Base-by-base conservation (phyloP, 2,888 invertebrate species). In the Andricus curvator region DNA sequence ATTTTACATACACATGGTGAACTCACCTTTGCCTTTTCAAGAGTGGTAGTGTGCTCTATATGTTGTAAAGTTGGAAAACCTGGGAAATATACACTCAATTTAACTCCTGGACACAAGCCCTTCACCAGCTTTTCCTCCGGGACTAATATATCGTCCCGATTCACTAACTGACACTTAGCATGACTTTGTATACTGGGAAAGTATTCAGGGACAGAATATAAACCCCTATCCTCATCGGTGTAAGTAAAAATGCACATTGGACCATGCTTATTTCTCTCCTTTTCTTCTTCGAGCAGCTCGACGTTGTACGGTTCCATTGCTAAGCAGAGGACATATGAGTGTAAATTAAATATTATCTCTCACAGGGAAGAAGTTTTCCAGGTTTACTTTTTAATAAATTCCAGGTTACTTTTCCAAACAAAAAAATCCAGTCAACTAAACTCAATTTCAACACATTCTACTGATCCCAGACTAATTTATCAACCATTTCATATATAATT, bases 11-110 rank as follows among this genome's bases (percentile, higher is more conserved):
- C 2, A n/a, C 17, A 15, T 15, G 15, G 15, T 25, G 4, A 62
- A 51, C 15, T 29, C 22, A 93, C 94, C 93, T 92, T 90, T 5
- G 89, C 88, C 80, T 88, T 88, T n/a, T 86, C 85, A 15, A 92
- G 85, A 13, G n/a, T 80, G 4, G 97, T 97, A 89, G 93, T 94
- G 91, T 98, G 98, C 37, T 96, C 94, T 60, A 99, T 93, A 93
- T 98, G 97, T 86, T 96, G 96, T 93, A 99, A 94, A 0, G 98
- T 98, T 0, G 99, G 99, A 92, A 99, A 99, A 15, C 99, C 99
- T 0, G 97, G 97, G 93, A 96, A 97, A 90, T 96, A 95, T 77
- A 96, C 94, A 88, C 96, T 95, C 51, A 95, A 92, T 80, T 94
- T 93, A 0, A 95, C 96, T 79, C 95, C 96, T 0, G 95, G 95